Conservation (phyloP, 30 jellyfish, hydroid and myxozoan genomes). For the Mastigias papua region DNA sequence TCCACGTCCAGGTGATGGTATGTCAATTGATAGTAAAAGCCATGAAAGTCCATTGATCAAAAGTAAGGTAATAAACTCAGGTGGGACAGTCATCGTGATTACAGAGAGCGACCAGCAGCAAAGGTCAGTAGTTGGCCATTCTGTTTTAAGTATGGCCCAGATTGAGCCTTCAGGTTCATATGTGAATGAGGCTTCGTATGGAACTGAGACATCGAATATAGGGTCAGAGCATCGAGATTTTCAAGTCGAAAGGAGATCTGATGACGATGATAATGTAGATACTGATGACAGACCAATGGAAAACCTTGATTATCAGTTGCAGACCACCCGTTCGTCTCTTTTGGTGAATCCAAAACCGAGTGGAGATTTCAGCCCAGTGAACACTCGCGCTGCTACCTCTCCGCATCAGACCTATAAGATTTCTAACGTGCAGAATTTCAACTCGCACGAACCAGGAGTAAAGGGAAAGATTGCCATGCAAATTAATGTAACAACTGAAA, state of each 20-base stretch:
- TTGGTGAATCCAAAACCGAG: background rate
- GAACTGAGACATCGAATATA: background rate
- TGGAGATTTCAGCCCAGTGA: background rate
- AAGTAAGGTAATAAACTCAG: conserved; percentile 70
- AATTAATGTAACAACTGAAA: conserved; percentile 22
- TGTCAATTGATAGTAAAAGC: background rate
- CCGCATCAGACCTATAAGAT: background rate
- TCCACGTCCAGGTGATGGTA: background rate
- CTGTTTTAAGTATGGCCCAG: conserved; percentile 20
- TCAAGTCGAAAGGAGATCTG: conserved; percentile 3
- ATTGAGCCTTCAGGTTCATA: conserved; percentile 10
- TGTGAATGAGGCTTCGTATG: conserved; percentile 6
- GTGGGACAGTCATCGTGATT: conserved; percentile 74
- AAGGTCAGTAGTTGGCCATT: conserved; percentile 26
- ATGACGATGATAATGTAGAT: background rate
- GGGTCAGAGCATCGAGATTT: conserved; percentile 5
- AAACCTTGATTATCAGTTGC: background rate
- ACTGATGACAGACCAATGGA: background rate
- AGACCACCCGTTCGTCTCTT: background rate
- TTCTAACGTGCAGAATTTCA: background rate
- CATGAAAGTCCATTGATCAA: conserved; percentile 19
- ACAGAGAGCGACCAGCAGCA: conserved; percentile 65
- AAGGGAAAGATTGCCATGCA: background rate
- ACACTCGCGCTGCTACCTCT: background rate
- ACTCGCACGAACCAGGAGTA: background rate